Evolutionary conservation across 1,140 invertebrate species (phyloP).

Genomic region (Cecropterus lyciades): DNA sequence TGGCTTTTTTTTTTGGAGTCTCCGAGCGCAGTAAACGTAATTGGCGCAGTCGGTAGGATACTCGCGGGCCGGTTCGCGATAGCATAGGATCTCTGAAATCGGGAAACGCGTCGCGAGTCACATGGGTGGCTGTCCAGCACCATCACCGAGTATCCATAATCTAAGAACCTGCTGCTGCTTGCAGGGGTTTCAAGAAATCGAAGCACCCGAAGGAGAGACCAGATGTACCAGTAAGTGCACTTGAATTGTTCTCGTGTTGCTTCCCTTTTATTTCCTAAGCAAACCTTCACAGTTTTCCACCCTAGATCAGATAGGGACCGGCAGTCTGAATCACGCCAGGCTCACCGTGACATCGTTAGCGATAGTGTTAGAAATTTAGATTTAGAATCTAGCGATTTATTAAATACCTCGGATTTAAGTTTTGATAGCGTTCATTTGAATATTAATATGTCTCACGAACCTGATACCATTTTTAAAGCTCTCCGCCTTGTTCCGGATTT

Average conservation of each 20-base stretch:
- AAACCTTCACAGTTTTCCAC: constrained; percentile 12
- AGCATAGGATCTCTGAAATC: constrained; percentile 12
- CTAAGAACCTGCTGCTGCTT: constrained; percentile 6
- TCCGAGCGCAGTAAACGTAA: constrained; percentile 8
- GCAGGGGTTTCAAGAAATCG: constrained; percentile 20
- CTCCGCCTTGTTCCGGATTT: constrained; percentile 41
- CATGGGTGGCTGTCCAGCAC: constrained; percentile 10
- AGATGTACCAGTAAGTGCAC: constrained; percentile 28
- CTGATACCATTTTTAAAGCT: constrained; percentile 36
- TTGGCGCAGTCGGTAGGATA: constrained; percentile 34
- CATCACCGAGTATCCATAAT: constrained; percentile 18
- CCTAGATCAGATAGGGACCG: constrained; percentile 9
- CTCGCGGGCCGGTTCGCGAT: constrained; percentile 33
- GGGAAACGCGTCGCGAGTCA: constrained; percentile 9
- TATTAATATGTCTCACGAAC: constrained; percentile 5
- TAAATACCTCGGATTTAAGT: background rate
- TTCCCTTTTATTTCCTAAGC: constrained; percentile 16
- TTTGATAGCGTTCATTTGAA: background rate
- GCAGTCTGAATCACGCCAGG: constrained; percentile 9
- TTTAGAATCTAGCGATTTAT: background rate
- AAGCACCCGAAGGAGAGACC: constrained; percentile 20
- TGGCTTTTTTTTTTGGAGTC: constrained; percentile 5
- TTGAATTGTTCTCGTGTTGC: constrained; percentile 34
- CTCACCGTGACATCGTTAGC: background rate
- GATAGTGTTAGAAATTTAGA: constrained; percentile 1